A percentile compares a stretch with the other conserved stretches of the same genome.
phyloP scores from a whole-genome alignment of 2,797 vertebrate species.

The Lerista edwardsae region DNA sequence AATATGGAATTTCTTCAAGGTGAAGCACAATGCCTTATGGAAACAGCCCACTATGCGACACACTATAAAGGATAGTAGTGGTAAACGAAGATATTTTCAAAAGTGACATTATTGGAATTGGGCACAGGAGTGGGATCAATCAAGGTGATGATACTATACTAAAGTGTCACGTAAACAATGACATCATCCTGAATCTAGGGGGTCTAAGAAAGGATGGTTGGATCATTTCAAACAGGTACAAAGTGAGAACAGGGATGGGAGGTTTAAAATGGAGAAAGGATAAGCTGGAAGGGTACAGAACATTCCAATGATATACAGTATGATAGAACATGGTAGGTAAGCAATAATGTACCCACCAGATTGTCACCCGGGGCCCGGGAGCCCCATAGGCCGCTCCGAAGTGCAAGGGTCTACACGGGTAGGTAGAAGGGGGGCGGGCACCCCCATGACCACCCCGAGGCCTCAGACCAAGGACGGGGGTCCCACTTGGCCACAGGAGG shows the following conservation, averaged over 20 bases:
- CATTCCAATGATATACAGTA: neutral
- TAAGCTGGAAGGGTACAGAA: neutral
- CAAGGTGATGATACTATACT: neutral
- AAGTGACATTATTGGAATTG: neutral
- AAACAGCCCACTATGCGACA: neutral
- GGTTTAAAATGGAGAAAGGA: neutral
- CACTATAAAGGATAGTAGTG: neutral
- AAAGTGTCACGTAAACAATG: neutral
- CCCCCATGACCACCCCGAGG: too few relatives aligned
- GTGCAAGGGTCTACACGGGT: too few relatives aligned
- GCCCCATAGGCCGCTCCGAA: too few relatives aligned
- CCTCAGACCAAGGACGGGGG: too few relatives aligned
- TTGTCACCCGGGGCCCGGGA: too few relatives aligned
- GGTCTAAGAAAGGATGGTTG: neutral
- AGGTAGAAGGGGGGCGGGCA: too few relatives aligned
- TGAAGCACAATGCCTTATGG: neutral
- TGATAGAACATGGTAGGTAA: neutral
- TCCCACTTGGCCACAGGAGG: too few relatives aligned
- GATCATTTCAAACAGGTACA: neutral
- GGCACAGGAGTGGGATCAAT: neutral
- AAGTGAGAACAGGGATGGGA: neutral
- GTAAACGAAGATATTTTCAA: neutral
- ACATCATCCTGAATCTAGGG: neutral
- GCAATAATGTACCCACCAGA: neutral
- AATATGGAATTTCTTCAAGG: neutral